Evolutionary conservation across 1,140 invertebrate species (phyloP).

Genomic region (Hylyphantes graminicola): DNA sequence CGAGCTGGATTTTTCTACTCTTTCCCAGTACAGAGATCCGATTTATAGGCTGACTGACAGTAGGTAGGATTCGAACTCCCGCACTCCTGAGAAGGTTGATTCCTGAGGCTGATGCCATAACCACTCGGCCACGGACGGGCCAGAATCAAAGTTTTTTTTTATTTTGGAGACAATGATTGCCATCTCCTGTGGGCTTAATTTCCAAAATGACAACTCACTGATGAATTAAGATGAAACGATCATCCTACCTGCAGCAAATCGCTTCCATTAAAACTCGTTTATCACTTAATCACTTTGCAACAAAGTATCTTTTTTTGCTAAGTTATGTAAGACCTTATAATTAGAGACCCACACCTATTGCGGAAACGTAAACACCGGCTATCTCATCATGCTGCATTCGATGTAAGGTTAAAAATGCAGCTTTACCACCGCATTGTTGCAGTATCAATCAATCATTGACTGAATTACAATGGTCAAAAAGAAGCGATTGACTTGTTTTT

Average conservation of each 20-base stretch:
- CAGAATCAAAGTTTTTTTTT: no score
- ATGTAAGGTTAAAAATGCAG: not conserved
- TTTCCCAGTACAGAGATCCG: no score
- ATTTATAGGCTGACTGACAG: no score
- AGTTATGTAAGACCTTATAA: conserved; percentile 8
- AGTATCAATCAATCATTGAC: conserved; percentile 34
- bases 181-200: conserved; percentile 22
- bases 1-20: no score
- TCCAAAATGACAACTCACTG: conserved; percentile 38
- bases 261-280: conserved; percentile 46
- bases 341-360: conserved; percentile 37
- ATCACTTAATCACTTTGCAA: conserved; percentile 31
- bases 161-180: no score
- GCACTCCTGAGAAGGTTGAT: no score
- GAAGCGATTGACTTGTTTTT: not conserved
- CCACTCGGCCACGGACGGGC: no score
- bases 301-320: conserved; percentile 36
- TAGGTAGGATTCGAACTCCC: no score
- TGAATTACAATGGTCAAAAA: conserved; percentile 1
- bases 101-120: no score
- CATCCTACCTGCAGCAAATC: conserved; percentile 4
- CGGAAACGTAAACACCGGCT: conserved; percentile 32
- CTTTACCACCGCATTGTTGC: not conserved
- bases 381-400: not conserved
- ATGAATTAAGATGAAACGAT: conserved; percentile 44